Conservation (phyloP, 2,888 invertebrate species). For the Xestia rhomboidea region DNA sequence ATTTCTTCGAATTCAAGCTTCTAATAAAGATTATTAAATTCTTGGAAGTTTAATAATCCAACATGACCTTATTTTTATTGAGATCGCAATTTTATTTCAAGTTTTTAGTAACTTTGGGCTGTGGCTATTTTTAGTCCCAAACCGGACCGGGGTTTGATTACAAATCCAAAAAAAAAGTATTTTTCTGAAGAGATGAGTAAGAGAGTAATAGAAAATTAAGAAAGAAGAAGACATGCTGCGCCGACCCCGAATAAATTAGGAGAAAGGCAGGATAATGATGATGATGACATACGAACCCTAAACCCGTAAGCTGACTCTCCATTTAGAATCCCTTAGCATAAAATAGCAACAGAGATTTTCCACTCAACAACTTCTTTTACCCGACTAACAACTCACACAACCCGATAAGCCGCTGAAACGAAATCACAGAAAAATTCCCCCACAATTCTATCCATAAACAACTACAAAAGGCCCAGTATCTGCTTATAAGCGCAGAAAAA, state of each 20-base stretch:
- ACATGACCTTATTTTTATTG: neutral
- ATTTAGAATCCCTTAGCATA: neutral
- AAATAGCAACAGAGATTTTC: neutral
- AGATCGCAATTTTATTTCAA: neutral
- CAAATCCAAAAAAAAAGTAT: too few species aligned
- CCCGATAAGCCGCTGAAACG: conserved; percentile 10
- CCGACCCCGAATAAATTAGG: too few species aligned
- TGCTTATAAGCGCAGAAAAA: conserved; percentile 68
- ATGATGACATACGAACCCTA: too few species aligned
- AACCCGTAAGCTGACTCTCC: neutral
- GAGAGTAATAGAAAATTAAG: too few species aligned
- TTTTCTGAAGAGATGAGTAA: too few species aligned
- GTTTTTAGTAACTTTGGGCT: too few species aligned
- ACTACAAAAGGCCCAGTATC: conserved; percentile 53
- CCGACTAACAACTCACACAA: neutral
- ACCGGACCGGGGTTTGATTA: too few species aligned
- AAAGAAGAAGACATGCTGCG: too few species aligned
- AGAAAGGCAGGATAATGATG: too few species aligned
- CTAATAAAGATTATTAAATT: neutral
- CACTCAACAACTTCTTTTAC: neutral
- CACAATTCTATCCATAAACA: conserved; percentile 32
- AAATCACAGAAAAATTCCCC: conserved; percentile 19
- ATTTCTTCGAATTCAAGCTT: neutral
- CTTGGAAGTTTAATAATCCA: neutral
- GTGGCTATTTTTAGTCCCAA: too few species aligned